These are phyloP conservation scores for Sciaenops ocellatus DNA, from an alignment of 2,797 vertebrate species.

Conservation along the genomic window DNA sequence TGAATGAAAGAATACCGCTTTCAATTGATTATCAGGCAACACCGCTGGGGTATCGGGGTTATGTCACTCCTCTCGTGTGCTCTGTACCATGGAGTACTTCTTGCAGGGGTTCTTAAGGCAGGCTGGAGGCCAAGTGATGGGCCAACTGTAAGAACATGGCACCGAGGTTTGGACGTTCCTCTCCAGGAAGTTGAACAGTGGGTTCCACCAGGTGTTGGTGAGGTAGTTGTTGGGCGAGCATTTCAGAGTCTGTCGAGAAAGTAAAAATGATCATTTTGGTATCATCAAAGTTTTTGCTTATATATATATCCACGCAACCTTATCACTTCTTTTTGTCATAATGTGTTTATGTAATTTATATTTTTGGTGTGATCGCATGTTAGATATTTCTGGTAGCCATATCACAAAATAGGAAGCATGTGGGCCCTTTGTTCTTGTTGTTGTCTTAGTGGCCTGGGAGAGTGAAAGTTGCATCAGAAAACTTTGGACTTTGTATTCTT, in stretches of 20 bases:
- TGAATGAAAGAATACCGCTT: constrained; percentile 30
- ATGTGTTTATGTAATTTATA: not conserved
- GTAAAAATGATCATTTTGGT: not conserved
- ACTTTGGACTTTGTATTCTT: too few relatives aligned
- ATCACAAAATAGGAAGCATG: not conserved
- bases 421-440: not conserved
- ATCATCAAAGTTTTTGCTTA: not conserved
- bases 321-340: not conserved
- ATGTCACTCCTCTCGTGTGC: constrained; percentile 83
- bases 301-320: not conserved
- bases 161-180: constrained; percentile 94
- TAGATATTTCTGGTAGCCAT: not conserved
- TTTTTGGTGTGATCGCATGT: not conserved
- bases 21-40: constrained; percentile 36
- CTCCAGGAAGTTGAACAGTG: constrained; percentile 96
- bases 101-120: constrained; percentile 98
- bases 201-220: constrained; percentile 98
- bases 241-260: constrained; percentile 89
- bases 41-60: constrained; percentile 9
- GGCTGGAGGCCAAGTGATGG: constrained; percentile 93
- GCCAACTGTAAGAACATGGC: constrained; percentile 96
- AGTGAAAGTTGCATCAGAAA: not conserved
- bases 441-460: not conserved
- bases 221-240: constrained; percentile 95
- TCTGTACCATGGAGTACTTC: constrained; percentile 97